Conservation (phyloP, 2,888 invertebrate species). For the Baccha elongata region DNA sequence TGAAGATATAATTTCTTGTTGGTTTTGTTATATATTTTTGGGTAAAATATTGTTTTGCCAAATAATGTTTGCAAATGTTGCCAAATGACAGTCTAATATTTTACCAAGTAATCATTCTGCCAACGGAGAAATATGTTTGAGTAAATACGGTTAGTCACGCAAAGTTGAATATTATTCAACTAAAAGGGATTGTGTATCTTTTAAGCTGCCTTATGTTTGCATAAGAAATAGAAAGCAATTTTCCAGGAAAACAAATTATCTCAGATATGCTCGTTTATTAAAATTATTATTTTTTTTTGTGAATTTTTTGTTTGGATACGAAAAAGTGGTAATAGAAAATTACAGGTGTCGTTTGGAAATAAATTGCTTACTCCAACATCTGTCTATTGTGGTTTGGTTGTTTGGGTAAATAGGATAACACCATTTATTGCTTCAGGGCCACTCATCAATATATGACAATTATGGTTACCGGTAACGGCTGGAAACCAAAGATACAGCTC, state of each 20-base stretch:
- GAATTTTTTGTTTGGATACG: not conserved
- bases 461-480: too few relatives aligned
- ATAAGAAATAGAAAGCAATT: conserved; percentile 45
- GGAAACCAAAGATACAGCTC: too few relatives aligned
- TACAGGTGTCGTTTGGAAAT: conserved; percentile 12
- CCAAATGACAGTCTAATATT: conserved; percentile 73
- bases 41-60: conserved; percentile 45
- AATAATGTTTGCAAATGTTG: conserved; percentile 39
- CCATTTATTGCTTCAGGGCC: too few relatives aligned
- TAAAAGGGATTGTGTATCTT: conserved; percentile 29
- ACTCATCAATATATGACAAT: too few relatives aligned
- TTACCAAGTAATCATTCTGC: conserved; percentile 71
- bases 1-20: conserved; percentile 15
- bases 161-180: conserved; percentile 20
- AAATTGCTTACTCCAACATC: conserved; percentile 43
- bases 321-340: conserved; percentile 54
- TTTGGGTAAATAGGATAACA: conserved; percentile 11
- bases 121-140: conserved; percentile 64
- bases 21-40: conserved; percentile 2
- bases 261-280: conserved; percentile 32
- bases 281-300: not conserved
- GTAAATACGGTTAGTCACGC: conserved; percentile 70
- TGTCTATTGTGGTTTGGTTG: conserved; percentile 38
- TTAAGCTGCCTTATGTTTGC: conserved; percentile 24
- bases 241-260: conserved; percentile 48